phyloP scores from a whole-genome alignment of 2,888 invertebrate genomes.

The Machimus atricapillus region DNA sequence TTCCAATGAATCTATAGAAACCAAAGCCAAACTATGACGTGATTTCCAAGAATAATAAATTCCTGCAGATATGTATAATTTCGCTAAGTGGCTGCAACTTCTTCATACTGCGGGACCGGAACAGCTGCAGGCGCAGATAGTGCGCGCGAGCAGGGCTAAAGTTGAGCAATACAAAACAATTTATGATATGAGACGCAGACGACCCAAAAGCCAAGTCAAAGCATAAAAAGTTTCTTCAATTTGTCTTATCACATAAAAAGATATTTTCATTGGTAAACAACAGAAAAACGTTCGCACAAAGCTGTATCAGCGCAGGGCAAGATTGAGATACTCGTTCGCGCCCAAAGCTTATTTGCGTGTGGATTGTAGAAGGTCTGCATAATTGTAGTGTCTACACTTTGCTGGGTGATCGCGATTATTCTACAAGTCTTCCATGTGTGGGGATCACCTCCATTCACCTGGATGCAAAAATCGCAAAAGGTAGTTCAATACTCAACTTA shows the following conservation, averaged over 20 bases:
- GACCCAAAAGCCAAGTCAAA: background rate
- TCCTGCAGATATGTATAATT: background rate
- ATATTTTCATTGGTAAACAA: constrained; percentile 16
- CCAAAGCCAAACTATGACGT: background rate
- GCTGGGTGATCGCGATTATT: background rate
- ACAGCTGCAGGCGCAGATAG: constrained; percentile 22
- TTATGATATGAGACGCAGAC: background rate
- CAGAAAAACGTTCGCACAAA: background rate
- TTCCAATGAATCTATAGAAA: background rate
- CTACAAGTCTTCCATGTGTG: background rate
- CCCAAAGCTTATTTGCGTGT: background rate
- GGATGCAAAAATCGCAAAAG: background rate
- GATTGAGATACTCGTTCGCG: background rate
- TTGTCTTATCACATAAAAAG: constrained; percentile 4
- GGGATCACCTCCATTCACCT: constrained; percentile 18
- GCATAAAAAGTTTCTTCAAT: background rate
- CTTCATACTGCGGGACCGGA: background rate
- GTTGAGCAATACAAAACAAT: constrained; percentile 18
- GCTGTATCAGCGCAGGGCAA: background rate
- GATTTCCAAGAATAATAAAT: constrained; percentile 1
- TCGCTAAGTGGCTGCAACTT: background rate
- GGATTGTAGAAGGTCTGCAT: background rate
- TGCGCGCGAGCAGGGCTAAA: background rate
- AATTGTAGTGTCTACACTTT: background rate
- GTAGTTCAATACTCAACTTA: background rate